Evolutionary conservation across 2,113 vertebrate species (phyloP).

Genomic region (Seriola dumerili): DNA sequence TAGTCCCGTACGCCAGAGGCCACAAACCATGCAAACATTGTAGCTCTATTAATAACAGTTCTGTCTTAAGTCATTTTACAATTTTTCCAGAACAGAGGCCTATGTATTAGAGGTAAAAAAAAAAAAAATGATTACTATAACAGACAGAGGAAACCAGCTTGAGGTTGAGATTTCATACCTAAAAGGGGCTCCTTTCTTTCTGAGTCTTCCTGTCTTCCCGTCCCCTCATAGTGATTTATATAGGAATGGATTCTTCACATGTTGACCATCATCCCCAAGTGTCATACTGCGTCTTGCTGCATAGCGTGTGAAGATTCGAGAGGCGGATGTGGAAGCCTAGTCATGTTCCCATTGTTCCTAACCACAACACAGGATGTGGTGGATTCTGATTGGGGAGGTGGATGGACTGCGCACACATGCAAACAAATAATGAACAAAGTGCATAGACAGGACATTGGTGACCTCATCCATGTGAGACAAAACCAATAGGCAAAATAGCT

Average conservation of each 20-base stretch:
- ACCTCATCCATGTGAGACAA: slow-evolving; percentile 74
- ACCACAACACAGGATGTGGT: slow-evolving; percentile 82
- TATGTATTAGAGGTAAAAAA: slow-evolving; percentile 3
- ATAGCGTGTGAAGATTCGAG: slow-evolving; percentile 56
- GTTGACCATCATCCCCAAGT: slow-evolving; percentile 27
- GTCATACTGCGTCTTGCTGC: slow-evolving; percentile 23
- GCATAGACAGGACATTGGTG: slow-evolving; percentile 62
- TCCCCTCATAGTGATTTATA: slow-evolving; percentile 26
- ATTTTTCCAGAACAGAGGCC: slow-evolving; percentile 13
- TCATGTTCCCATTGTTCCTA: slow-evolving; percentile 64
- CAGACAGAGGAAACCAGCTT: slow-evolving; percentile 17
- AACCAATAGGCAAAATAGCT: slow-evolving; percentile 78
- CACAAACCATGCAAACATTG: background rate
- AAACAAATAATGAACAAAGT: slow-evolving; percentile 53
- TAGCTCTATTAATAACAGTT: slow-evolving; percentile 17
- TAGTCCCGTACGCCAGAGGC: slow-evolving; percentile 3
- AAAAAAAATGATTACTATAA: slow-evolving; percentile 20
- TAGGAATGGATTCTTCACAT: slow-evolving; percentile 46
- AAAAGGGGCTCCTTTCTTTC: background rate
- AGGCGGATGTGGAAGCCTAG: slow-evolving; percentile 71
- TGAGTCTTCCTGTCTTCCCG: slow-evolving; percentile 18
- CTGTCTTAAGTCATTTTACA: slow-evolving; percentile 12
- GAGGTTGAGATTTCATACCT: slow-evolving; percentile 9
- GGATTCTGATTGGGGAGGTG: slow-evolving; percentile 66
- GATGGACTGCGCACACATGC: slow-evolving; percentile 24